Conservation (phyloP, 2,888 invertebrate species). For the Smittia aterrima region DNA sequence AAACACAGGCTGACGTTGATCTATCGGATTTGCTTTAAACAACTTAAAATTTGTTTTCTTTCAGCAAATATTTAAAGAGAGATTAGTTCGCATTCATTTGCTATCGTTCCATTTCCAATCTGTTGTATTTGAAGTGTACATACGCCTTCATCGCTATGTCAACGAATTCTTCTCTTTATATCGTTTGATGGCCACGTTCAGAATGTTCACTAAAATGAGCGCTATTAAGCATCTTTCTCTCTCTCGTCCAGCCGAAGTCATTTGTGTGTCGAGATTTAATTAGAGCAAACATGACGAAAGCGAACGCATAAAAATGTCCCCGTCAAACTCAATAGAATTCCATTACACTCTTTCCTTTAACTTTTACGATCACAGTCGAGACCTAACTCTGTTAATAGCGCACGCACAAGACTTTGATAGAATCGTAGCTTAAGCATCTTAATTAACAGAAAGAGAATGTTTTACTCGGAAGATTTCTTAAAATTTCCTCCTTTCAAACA, state of each 20-base stretch:
- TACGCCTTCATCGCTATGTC: neutral
- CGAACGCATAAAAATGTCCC: neutral
- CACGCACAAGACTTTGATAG: neutral
- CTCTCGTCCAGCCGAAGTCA: neutral
- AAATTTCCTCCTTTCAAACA: too few species aligned
- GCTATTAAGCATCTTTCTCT: neutral
- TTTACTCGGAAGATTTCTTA: too few species aligned
- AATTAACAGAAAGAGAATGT: neutral
- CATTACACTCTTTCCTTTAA: neutral
- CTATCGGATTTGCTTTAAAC: neutral
- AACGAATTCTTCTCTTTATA: neutral
- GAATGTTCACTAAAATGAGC: neutral
- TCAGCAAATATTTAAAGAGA: neutral
- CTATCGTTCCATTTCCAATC: neutral
- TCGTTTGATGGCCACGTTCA: neutral
- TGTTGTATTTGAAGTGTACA: neutral
- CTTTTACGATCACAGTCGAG: neutral
- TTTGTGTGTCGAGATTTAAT: neutral
- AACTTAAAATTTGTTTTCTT: neutral
- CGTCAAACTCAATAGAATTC: neutral
- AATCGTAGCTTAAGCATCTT: too few species aligned
- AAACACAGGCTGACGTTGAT: neutral
- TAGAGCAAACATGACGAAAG: neutral
- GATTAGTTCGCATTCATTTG: neutral
- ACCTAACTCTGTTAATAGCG: neutral